These are phyloP conservation scores for Chamaetylas fuelleborni DNA, from an alignment of 2,113 vertebrate genomes.

Conservation along the genomic window DNA sequence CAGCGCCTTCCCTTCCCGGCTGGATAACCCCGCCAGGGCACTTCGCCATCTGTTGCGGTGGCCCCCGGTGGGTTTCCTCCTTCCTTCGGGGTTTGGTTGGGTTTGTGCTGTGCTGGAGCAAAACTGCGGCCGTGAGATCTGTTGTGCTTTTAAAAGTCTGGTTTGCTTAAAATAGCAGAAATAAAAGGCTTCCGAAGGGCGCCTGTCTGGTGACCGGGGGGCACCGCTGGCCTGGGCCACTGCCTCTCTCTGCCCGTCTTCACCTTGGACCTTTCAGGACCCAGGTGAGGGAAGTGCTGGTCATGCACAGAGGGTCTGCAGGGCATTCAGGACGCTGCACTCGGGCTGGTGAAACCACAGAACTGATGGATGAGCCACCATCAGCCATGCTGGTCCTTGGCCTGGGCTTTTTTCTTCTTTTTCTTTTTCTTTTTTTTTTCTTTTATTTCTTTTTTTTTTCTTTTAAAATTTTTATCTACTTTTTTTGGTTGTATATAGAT, in stretches of 20 bases:
- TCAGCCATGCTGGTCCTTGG: background rate
- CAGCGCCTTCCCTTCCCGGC: background rate
- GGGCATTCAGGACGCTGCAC: background rate
- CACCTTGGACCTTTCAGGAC: accelerated
- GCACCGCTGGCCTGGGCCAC: accelerated
- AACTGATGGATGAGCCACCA: accelerated
- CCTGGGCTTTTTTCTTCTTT: background rate
- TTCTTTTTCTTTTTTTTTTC: background rate
- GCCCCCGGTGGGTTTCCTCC: background rate
- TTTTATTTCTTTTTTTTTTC: background rate
- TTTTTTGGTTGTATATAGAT: background rate
- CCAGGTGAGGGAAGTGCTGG: background rate
- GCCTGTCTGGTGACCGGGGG: background rate
- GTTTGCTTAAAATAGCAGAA: background rate
- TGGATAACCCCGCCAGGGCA: background rate
- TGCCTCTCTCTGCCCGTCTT: background rate
- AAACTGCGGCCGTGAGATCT: background rate
- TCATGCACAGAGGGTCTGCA: too few relatives aligned
- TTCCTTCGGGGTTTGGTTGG: background rate
- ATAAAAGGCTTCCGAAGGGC: background rate
- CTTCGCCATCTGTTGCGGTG: background rate
- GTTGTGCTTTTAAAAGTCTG: background rate
- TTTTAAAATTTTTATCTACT: background rate
- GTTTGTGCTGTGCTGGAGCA: background rate
- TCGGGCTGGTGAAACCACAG: background rate